Conservation (phyloP, 2,113 vertebrate genomes). For the Hemicordylus capensis region DNA sequence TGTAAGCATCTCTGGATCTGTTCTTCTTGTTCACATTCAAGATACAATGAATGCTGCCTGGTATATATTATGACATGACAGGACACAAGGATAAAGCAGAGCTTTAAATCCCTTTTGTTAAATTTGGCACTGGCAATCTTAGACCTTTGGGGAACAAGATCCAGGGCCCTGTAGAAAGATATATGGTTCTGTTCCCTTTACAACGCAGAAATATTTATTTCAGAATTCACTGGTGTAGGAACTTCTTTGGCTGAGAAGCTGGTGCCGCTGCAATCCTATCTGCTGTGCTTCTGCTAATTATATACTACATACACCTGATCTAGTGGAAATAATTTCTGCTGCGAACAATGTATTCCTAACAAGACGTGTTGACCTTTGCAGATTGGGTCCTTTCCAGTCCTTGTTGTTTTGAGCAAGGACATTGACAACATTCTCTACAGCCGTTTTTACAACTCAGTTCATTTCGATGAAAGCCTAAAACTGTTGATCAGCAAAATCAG, state of each 20-base stretch:
- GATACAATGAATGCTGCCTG: neutral
- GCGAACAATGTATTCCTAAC: conserved; percentile 52
- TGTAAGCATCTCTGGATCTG: neutral
- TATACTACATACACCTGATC: conserved; percentile 66
- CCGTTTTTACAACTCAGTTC: neutral
- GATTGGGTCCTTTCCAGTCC: conserved; percentile 61
- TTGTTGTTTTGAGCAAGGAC: conserved; percentile 51
- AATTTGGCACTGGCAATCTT: conserved; percentile 13
- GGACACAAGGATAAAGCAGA: neutral
- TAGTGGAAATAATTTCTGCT: conserved; percentile 71
- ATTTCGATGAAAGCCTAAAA: conserved; percentile 17
- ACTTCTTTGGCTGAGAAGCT: conserved; percentile 34
- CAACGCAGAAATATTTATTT: conserved; percentile 10
- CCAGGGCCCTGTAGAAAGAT: conserved; percentile 25
- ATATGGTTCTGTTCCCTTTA: conserved; percentile 9
- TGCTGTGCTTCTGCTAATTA: conserved; percentile 62
- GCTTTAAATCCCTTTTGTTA: conserved; percentile 8
- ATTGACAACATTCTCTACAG: neutral
- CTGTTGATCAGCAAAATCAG: too few species aligned
- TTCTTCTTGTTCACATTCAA: neutral
- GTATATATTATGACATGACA: neutral
- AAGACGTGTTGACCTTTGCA: conserved; percentile 66
- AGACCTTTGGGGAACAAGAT: neutral
- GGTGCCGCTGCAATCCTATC: conserved; percentile 42
- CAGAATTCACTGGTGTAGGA: conserved; percentile 34